A percentile compares a stretch with the other conserved stretches of the same genome.
Evolutionary conservation across 2,113 vertebrate species (phyloP).

Genomic region (Jacana jacana): DNA sequence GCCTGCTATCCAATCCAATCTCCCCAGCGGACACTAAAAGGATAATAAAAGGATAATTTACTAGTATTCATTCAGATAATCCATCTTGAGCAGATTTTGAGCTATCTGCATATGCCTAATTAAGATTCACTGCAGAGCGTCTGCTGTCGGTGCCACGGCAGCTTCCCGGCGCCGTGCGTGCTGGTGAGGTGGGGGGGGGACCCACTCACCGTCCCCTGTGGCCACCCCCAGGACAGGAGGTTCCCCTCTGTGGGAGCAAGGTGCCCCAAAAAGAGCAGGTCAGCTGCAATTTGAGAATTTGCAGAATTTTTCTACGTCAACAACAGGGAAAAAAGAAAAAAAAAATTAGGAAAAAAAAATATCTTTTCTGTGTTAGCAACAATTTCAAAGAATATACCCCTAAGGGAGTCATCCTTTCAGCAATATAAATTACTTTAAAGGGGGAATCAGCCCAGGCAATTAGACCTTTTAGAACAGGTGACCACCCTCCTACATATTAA

Average conservation of each 20-base stretch:
- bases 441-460: slow-evolving; percentile 37
- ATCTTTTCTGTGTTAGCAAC: not conserved
- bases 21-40: slow-evolving; percentile 26
- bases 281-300: not conserved
- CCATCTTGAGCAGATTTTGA: slow-evolving; percentile 47
- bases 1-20: slow-evolving; percentile 4
- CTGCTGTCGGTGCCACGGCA: not conserved
- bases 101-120: slow-evolving; percentile 50
- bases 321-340: not conserved
- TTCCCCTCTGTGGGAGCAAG: not conserved
- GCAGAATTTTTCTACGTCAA: not conserved
- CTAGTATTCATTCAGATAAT: slow-evolving; percentile 47
- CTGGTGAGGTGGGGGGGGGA: not conserved
- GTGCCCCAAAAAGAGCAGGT: not conserved
- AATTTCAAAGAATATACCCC: not conserved
- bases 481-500: not conserved
- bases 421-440: slow-evolving; percentile 2
- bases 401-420: not conserved
- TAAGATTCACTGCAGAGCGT: slow-evolving; percentile 42
- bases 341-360: not conserved
- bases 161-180: not conserved
- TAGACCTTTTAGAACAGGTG: slow-evolving; percentile 23
- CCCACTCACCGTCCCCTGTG: not conserved
- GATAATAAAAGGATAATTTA: slow-evolving; percentile 61
- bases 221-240: not conserved